Percentiles rank a stretch among this genome's conserved stretches.
Evolutionary conservation across 2,113 vertebrate species (phyloP).

Genomic region (Charina bottae): DNA sequence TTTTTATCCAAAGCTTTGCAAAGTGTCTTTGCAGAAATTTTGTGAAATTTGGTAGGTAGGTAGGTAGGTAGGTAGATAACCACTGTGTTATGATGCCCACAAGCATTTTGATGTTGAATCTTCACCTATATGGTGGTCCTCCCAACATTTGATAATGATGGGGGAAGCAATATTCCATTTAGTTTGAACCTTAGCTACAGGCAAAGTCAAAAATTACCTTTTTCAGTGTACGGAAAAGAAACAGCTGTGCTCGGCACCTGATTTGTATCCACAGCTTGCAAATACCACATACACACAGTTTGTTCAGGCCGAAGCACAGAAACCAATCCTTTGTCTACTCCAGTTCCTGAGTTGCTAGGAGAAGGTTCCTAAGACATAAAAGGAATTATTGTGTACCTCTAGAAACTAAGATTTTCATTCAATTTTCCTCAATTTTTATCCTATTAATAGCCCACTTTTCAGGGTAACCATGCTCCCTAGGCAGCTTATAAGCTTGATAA

Average conservation of each 20-base stretch:
- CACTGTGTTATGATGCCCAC: neutral
- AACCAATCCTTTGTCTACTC: conserved; percentile 83
- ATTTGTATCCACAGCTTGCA: conserved; percentile 66
- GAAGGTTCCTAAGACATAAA: conserved; percentile 66
- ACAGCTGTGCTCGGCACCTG: conserved; percentile 79
- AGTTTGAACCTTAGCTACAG: neutral
- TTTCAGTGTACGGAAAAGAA: conserved; percentile 80
- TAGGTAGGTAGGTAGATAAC: neutral
- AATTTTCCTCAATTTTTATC: neutral
- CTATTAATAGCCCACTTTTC: too few species aligned
- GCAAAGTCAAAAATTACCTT: conserved; percentile 70
- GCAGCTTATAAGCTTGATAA: too few species aligned
- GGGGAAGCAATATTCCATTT: neutral
- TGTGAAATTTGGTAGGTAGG: too few species aligned
- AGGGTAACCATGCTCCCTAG: too few species aligned
- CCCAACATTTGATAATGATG: neutral
- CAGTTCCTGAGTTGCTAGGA: conserved; percentile 70
- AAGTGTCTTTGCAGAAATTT: too few species aligned
- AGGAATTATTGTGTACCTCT: neutral
- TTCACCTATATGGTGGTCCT: neutral
- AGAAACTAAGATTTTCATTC: neutral
- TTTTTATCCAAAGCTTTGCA: too few species aligned
- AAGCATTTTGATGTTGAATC: neutral
- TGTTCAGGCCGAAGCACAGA: conserved; percentile 78
- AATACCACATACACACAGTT: conserved; percentile 77